Evolutionary conservation across 2,888 invertebrate species (phyloP).

Genomic region (Ypsolopha sequella): DNA sequence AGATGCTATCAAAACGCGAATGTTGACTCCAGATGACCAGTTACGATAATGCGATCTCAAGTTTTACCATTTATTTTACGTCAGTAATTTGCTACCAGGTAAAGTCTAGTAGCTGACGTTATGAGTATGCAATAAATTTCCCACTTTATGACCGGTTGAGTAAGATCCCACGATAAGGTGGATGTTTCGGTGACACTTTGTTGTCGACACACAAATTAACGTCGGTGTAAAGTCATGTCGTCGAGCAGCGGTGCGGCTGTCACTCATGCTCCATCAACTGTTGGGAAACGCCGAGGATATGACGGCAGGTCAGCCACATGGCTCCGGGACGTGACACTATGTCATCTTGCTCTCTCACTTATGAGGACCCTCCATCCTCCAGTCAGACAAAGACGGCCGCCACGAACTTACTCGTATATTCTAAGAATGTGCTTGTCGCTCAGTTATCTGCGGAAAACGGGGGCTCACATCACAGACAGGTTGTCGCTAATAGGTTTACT

Average conservation of each 20-base stretch:
- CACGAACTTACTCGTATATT: conserved; percentile 32
- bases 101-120: conserved; percentile 56
- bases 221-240: conserved; percentile 61
- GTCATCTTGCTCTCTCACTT: conserved; percentile 57
- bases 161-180: conserved; percentile 50
- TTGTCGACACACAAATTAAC: conserved; percentile 57
- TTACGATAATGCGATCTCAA: neutral
- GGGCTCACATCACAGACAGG: conserved; percentile 58
- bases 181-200: conserved; percentile 44
- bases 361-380: conserved; percentile 37
- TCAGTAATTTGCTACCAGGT: conserved; percentile 21
- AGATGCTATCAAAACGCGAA: conserved; percentile 25
- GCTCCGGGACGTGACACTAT: conserved; percentile 53
- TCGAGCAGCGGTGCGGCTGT: conserved; percentile 43
- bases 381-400: conserved; percentile 55
- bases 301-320: conserved; percentile 65
- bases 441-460: conserved; percentile 50
- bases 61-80: neutral
- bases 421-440: conserved; percentile 39
- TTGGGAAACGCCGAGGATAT: conserved; percentile 60
- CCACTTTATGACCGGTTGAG: conserved; percentile 41
- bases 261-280: conserved; percentile 71
- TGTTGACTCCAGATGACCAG: conserved; percentile 11
- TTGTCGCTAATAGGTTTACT: conserved; percentile 67
- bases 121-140: conserved; percentile 49